phyloP scores from a whole-genome alignment of 2,113 vertebrate genomes.

The Burhinus bistriatus region DNA sequence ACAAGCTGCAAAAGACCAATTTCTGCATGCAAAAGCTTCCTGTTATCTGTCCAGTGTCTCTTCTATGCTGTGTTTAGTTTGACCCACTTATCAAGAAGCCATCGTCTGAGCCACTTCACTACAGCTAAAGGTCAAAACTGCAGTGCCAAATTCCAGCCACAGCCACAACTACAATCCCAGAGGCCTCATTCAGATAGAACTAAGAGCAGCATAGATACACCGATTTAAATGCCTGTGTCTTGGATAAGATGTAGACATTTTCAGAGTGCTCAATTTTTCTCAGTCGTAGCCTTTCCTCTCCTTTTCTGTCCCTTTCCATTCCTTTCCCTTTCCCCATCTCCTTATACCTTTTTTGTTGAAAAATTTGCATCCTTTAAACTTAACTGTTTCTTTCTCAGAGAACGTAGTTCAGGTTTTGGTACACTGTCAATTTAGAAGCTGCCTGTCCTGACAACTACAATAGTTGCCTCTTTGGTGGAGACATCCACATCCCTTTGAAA shows the following conservation, averaged over 20 bases:
- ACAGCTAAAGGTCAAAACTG: not conserved
- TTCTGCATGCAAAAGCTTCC: not conserved
- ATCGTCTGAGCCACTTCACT: not conserved
- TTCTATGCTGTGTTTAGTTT: not conserved
- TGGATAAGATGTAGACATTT: not conserved
- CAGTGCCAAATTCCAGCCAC: not conserved
- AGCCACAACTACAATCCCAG: not conserved
- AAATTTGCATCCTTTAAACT: not conserved
- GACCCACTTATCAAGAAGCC: constrained; percentile 6
- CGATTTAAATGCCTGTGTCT: not conserved
- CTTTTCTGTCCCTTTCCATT: not conserved
- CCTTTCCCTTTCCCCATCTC: not conserved
- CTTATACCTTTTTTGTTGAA: not conserved
- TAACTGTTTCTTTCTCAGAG: not conserved
- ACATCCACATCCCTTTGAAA: not conserved
- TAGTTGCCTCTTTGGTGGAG: not conserved
- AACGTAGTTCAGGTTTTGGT: not conserved
- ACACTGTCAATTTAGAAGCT: not conserved
- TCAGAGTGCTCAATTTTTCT: not conserved
- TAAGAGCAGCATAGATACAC: not conserved
- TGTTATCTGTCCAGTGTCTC: not conserved
- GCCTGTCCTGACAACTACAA: not conserved
- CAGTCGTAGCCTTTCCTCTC: not conserved
- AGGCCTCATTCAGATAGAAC: not conserved
- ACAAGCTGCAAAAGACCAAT: not conserved